Evolutionary conservation across 2,888 invertebrate genomes (phyloP).

Genomic region (Luperina nickerlii): DNA sequence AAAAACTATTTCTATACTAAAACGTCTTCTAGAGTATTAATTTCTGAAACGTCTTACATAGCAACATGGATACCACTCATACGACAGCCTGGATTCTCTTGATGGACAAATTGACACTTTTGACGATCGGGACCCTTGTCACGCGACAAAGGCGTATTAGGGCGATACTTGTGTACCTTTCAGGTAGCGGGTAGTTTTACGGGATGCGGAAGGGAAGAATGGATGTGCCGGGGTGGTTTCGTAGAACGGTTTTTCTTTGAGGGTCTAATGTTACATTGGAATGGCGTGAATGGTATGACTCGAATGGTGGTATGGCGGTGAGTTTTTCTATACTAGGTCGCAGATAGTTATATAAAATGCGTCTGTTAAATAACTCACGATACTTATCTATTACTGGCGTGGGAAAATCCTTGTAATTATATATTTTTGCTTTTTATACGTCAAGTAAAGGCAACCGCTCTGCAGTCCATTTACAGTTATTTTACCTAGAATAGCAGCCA

Average conservation of each 20-base stretch:
- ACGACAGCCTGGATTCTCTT: neutral
- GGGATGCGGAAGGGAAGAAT: conserved; percentile 3
- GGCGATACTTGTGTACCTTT: conserved; percentile 39
- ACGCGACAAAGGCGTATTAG: conserved; percentile 40
- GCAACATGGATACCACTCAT: neutral
- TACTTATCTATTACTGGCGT: neutral
- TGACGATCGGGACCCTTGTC: conserved; percentile 59
- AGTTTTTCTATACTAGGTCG: neutral
- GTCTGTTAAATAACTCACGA: neutral
- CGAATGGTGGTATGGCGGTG: neutral
- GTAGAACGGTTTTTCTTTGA: neutral
- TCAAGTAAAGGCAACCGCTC: too few species aligned
- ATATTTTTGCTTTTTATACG: too few species aligned
- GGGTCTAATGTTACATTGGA: conserved; percentile 9
- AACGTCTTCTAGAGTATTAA: neutral
- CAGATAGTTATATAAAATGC: neutral
- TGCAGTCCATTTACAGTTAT: too few species aligned
- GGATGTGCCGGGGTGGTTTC: neutral
- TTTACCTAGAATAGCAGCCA: too few species aligned
- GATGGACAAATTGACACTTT: conserved; percentile 55
- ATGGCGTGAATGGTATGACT: neutral
- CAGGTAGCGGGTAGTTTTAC: conserved; percentile 44
- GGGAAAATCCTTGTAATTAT: neutral
- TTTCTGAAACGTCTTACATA: neutral
- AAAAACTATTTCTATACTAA: too few species aligned